Evolutionary conservation across 92 coral and sea anemone genomes (phyloP).

Genomic region (Hydrozoanthus gracilis): DNA sequence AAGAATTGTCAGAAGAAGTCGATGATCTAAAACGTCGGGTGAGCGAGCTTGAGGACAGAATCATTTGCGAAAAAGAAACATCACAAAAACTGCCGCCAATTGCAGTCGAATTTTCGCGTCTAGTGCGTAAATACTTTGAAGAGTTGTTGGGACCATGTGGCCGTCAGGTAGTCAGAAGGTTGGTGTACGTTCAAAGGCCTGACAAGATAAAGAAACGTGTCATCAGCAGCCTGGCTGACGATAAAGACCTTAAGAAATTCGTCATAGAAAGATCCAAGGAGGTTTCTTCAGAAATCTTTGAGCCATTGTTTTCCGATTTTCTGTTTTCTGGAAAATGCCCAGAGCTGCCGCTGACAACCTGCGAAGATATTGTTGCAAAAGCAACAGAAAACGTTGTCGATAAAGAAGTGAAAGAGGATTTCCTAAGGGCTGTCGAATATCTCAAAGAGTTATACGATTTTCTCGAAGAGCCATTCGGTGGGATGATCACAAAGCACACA

Average conservation of each 20-base stretch:
- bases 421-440: too few relatives aligned
- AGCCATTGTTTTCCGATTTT: constrained; percentile 1
- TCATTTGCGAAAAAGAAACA: too few relatives aligned
- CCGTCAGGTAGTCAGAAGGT: neutral
- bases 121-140: neutral
- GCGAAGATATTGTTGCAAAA: too few relatives aligned
- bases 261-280: neutral
- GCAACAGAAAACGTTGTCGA: too few relatives aligned
- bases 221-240: neutral
- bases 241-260: neutral
- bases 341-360: neutral
- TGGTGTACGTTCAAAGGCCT: neutral
- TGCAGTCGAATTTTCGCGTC: neutral
- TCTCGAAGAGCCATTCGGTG: too few relatives aligned
- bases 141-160: neutral
- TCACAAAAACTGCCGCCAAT: neutral
- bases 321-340: neutral
- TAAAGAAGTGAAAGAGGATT: too few relatives aligned
- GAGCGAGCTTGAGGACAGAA: too few relatives aligned
- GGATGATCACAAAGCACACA: too few relatives aligned
- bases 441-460: too few relatives aligned
- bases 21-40: too few relatives aligned
- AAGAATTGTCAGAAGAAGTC: too few relatives aligned
- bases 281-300: neutral
- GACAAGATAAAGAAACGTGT: neutral